phyloP scores from a whole-genome alignment of 2,888 invertebrate genomes.

The Nomada fucata region DNA sequence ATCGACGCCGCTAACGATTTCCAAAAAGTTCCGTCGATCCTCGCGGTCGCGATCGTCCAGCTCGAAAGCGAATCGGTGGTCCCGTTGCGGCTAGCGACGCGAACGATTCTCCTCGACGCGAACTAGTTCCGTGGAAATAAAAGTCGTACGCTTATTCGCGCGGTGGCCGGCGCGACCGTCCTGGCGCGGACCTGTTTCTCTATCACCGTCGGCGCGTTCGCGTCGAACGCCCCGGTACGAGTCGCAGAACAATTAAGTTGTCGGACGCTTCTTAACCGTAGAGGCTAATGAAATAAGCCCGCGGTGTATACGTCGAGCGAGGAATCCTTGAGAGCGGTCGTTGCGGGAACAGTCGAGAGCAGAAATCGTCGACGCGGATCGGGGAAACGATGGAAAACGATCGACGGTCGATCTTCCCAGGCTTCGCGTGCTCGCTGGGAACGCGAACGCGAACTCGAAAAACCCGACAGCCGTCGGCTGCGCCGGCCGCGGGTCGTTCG shows the following conservation, averaged over 20 bases:
- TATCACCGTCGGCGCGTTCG: slow-evolving; percentile 27
- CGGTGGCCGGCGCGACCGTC: slow-evolving; percentile 14
- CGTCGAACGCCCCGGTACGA: slow-evolving; percentile 38
- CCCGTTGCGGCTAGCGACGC: slow-evolving; percentile 13
- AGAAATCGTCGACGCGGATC: background rate
- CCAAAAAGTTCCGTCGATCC: slow-evolving; percentile 40
- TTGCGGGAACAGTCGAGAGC: background rate
- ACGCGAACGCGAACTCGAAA: background rate
- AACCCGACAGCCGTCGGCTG: background rate
- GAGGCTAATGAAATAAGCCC: slow-evolving; percentile 42
- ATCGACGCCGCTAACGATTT: slow-evolving; percentile 39
- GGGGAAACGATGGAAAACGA: background rate
- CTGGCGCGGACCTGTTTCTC: slow-evolving; percentile 38
- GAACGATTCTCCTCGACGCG: slow-evolving; percentile 20
- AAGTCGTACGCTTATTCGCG: slow-evolving; percentile 7
- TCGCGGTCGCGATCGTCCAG: slow-evolving; percentile 52
- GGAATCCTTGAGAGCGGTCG: background rate
- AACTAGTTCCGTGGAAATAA: slow-evolving; percentile 19
- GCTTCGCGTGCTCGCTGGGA: background rate
- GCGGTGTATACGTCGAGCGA: background rate
- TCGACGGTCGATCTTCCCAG: slow-evolving; percentile 12
- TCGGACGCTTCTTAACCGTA: slow-evolving; percentile 39
- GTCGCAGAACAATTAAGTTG: slow-evolving; percentile 64
- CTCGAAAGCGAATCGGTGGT: slow-evolving; percentile 33
- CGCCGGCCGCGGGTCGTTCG: background rate